Conservation (phyloP, 1,140 invertebrate genomes). For the Musca domestica region DNA sequence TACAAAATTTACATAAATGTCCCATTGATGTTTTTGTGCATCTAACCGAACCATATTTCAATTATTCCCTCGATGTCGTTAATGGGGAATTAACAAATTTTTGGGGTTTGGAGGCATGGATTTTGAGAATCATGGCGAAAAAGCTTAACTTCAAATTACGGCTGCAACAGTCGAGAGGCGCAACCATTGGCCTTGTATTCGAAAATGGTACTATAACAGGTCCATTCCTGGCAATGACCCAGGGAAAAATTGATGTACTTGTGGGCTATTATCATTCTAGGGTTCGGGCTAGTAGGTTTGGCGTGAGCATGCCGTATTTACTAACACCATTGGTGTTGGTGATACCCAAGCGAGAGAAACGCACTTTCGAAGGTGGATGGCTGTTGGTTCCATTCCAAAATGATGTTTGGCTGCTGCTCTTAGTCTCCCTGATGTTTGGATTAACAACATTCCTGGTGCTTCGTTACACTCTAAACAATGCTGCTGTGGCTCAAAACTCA, state of each 20-base stretch:
- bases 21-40: too few relatives aligned
- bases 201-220: not conserved
- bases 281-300: not conserved
- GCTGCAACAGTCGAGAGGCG: not conserved
- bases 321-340: not conserved
- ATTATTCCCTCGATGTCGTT: too few relatives aligned
- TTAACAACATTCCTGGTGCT: too few relatives aligned
- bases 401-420: too few relatives aligned
- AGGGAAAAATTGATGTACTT: not conserved
- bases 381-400: not conserved
- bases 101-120: not conserved
- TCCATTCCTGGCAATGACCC: not conserved
- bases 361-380: not conserved
- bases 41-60: too few relatives aligned
- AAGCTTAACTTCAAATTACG: not conserved
- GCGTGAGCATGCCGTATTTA: not conserved
- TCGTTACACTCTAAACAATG: too few relatives aligned
- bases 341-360: not conserved
- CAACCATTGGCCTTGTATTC: not conserved
- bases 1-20: not conserved
- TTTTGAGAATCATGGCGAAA: not conserved
- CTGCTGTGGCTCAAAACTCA: too few relatives aligned
- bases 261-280: slow-evolving; percentile 3
- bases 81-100: too few relatives aligned
- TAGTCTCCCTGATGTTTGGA: too few relatives aligned